Base-by-base conservation (phyloP, 2,113 vertebrate species). In the Callopanchax toddi region DNA sequence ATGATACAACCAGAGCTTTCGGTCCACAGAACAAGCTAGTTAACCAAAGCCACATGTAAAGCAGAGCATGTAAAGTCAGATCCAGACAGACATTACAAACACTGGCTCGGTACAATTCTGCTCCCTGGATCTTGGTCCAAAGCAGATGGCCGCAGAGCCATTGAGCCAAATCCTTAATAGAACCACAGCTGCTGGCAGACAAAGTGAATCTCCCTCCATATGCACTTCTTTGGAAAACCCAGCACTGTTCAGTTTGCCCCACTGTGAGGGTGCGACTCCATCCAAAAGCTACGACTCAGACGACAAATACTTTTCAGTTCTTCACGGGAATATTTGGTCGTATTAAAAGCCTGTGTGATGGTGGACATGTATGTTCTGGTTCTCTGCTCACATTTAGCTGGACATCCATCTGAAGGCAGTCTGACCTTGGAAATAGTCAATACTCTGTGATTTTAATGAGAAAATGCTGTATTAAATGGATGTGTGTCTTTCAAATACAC, bases 191-290 rank as follows among this genome's bases (percentile, higher is more conserved):
- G 89, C 72, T 87, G 76, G 71, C 83, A 85, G 86, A 87, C 86
- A 89, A 86, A 91, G 84, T 86, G 84, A 87, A 90, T 91, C 82
- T 90, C 75, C 60, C 71, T 83, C 88, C 89, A 87, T 90, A 92
- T 89, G 92, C 72, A 87, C 64, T 64, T 66, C 63, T 69, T 76
- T 82, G 76, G 80, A 86, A 71, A 79, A 65, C 78, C 72, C 66
- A 40, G 58, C 54, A 1, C 26, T n/a, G 40, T 63, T 81, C 72
- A 67, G 65, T 74, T 81, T 74, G 75, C 66, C 46, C 71, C 42
- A 61, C 50, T 57, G 54, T 73, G 74, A 61, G 60, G 70, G 46
- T 51, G 60, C 25, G 71, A 62, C 69, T 62, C 56, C 60, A 66
- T 75, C 80, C 60, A 54, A 60, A 21, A 37, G 53, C 71, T 46